Evolutionary conservation across 2,797 vertebrate genomes (phyloP).

Genomic region (Poecilia gillii): DNA sequence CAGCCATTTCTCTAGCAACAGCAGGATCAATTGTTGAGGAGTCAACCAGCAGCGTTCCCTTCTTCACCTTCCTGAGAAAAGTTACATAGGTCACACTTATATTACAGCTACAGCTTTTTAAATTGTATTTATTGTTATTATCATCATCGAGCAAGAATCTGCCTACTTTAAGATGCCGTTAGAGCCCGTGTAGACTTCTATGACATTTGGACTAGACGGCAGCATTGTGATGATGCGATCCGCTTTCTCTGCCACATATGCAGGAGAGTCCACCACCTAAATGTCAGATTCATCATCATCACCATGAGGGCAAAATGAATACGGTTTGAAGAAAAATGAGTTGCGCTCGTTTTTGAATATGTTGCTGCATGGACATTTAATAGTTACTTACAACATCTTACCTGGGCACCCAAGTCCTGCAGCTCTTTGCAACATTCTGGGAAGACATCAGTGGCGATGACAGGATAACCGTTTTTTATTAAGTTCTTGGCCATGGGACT

Average conservation of each 20-base stretch:
- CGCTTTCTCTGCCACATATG: constrained; percentile 94
- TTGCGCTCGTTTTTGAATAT: background rate
- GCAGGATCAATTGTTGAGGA: constrained; percentile 97
- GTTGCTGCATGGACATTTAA: background rate
- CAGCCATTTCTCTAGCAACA: constrained; percentile 92
- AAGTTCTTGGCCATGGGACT: constrained; percentile 98
- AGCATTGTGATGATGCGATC: constrained; percentile 98
- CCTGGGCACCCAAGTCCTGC: constrained; percentile 93
- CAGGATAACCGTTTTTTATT: constrained; percentile 93
- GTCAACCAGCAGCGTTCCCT: constrained; percentile 95
- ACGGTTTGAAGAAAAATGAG: background rate
- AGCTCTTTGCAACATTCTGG: constrained; percentile 95
- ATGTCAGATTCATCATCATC: constrained; percentile 7
- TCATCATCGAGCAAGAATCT: background rate
- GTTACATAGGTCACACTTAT: background rate
- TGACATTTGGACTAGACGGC: constrained; percentile 91
- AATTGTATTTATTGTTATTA: background rate
- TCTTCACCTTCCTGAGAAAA: constrained; percentile 91
- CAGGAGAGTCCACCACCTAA: constrained; percentile 91
- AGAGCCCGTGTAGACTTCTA: constrained; percentile 91
- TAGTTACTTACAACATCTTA: constrained; percentile 59
- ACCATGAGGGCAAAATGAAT: background rate
- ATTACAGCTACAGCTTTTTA: background rate
- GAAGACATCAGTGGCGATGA: constrained; percentile 93
- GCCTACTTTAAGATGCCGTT: constrained; percentile 89